Evolutionary conservation across 2,797 vertebrate genomes (phyloP).

Genomic region (Triplophysa bombifrons): DNA sequence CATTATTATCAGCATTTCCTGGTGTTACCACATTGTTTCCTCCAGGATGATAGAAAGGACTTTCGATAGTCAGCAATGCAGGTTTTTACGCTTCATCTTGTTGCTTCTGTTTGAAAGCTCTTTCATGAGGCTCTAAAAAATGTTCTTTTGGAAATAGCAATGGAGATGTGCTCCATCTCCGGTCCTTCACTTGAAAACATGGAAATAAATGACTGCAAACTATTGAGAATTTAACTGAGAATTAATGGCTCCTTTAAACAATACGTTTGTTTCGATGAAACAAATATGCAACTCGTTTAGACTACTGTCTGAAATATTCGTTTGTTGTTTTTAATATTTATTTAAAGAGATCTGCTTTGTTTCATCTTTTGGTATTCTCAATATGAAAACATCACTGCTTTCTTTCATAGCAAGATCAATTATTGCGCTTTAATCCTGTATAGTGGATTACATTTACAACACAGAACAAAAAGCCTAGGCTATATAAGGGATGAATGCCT

Average conservation of each 20-base stretch:
- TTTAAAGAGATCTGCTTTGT: neutral
- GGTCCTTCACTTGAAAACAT: no score
- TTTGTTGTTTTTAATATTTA: neutral
- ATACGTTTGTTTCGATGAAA: neutral
- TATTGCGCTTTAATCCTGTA: constrained; percentile 56
- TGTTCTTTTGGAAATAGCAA: neutral
- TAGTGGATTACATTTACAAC: constrained; percentile 13
- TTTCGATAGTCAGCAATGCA: neutral
- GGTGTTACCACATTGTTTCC: neutral
- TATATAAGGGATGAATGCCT: neutral
- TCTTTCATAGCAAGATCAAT: constrained; percentile 43
- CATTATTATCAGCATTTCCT: neutral
- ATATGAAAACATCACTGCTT: neutral
- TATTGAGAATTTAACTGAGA: no score
- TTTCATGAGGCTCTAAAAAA: neutral
- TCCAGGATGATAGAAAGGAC: neutral
- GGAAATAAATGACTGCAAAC: no score
- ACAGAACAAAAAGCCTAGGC: neutral
- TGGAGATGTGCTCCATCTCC: no score
- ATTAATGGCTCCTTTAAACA: neutral
- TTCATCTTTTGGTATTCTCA: neutral
- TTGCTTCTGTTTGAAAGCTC: neutral
- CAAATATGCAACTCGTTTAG: neutral
- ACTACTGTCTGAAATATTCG: neutral
- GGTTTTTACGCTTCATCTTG: neutral